Evolutionary conservation across 2,797 vertebrate genomes (phyloP).

Genomic region (Synaphobranchus kaupii): DNA sequence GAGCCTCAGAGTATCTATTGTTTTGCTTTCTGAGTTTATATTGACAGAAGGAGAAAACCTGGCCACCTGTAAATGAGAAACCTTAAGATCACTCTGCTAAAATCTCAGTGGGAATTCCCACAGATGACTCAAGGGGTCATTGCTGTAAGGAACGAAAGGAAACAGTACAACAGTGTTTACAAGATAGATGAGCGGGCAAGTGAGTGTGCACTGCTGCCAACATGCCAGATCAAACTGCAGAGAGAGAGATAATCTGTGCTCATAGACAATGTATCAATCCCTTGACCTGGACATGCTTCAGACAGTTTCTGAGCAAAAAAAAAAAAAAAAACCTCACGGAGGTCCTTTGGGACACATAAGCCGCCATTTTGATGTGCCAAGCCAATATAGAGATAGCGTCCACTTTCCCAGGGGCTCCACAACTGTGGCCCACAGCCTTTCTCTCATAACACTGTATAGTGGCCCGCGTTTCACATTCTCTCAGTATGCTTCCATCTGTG

Average conservation of each 20-base stretch:
- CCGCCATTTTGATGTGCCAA: neutral
- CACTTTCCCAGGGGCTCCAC: neutral
- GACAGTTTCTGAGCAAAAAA: neutral
- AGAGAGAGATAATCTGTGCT: neutral
- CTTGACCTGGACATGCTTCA: neutral
- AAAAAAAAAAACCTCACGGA: neutral
- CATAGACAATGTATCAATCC: neutral
- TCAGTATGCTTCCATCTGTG: constrained; percentile 23
- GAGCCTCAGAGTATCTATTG: neutral
- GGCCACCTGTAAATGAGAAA: neutral
- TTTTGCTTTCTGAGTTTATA: neutral
- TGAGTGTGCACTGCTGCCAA: neutral
- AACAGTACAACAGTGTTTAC: neutral
- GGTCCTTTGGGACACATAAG: neutral
- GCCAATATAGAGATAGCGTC: neutral
- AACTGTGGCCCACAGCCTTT: neutral
- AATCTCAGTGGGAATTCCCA: neutral
- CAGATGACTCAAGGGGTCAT: neutral
- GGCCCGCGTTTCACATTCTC: constrained; percentile 19
- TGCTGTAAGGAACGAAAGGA: neutral
- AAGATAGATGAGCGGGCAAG: neutral
- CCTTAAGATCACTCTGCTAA: neutral
- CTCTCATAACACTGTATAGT: neutral
- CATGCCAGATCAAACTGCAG: neutral
- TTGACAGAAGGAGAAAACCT: neutral